Evolutionary conservation across 2,113 vertebrate species (phyloP).

Genomic region (Dascyllus trimaculatus): DNA sequence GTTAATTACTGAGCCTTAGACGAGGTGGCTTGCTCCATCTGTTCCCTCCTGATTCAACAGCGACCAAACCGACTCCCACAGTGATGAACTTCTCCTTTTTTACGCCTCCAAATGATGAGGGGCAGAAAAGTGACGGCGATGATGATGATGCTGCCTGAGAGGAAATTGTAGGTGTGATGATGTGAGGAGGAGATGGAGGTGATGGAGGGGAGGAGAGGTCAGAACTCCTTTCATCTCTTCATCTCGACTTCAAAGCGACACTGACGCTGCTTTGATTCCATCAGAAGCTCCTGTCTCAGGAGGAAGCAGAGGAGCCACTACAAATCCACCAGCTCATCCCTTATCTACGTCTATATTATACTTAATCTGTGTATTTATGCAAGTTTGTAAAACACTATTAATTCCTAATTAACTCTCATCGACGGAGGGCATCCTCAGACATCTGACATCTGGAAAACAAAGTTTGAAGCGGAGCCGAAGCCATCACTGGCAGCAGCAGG

Average conservation of each 20-base stretch:
- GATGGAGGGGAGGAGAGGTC: conserved; percentile 67
- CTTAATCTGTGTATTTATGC: neutral
- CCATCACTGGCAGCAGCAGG: too few relatives aligned
- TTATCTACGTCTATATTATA: neutral
- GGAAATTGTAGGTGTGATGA: conserved; percentile 49
- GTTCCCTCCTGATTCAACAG: too few relatives aligned
- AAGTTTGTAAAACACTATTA: too few relatives aligned
- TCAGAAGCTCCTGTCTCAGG: conserved; percentile 39
- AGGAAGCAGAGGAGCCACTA: conserved; percentile 1
- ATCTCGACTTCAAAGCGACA: conserved; percentile 67
- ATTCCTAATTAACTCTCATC: too few relatives aligned
- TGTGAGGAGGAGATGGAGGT: conserved; percentile 20
- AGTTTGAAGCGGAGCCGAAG: too few relatives aligned
- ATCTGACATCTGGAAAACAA: too few relatives aligned
- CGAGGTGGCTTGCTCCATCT: too few relatives aligned
- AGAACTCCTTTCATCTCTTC: conserved; percentile 69
- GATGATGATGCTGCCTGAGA: conserved; percentile 27
- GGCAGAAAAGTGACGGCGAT: neutral
- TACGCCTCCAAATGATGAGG: conserved; percentile 28
- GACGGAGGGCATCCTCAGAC: too few relatives aligned
- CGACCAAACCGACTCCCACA: too few relatives aligned
- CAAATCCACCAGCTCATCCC: neutral
- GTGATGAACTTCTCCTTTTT: too few relatives aligned
- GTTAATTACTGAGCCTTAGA: too few relatives aligned
- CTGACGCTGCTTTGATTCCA: conserved; percentile 65